Percentiles rank a stretch among this genome's conserved stretches.
phyloP scores from a whole-genome alignment of 2,888 invertebrate species.

The Adelognathus sp. region DNA sequence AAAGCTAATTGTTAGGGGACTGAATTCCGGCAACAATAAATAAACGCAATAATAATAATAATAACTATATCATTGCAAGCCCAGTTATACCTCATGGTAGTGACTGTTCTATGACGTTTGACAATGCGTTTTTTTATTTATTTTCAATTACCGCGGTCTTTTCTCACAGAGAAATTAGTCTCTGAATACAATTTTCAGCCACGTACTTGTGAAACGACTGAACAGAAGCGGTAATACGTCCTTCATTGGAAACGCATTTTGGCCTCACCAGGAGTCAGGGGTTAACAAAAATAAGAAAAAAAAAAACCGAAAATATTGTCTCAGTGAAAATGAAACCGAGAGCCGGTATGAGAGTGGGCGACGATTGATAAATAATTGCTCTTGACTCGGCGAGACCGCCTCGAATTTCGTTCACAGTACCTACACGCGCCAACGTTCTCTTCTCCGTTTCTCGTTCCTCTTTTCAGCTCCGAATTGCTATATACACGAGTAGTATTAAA shows the following conservation, averaged over 20 bases:
- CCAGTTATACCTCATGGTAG: no score
- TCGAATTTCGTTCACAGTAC: background rate
- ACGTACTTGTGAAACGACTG: no score
- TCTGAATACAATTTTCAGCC: no score
- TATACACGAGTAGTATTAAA: constrained; percentile 57
- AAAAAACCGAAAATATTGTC: background rate
- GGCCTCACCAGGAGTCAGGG: background rate
- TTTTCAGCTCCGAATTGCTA: background rate
- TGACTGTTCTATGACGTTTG: no score
- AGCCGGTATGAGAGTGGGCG: constrained; percentile 3
- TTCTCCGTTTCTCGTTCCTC: background rate
- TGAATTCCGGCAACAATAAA: no score
- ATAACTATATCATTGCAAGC: no score
- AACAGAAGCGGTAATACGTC: background rate
- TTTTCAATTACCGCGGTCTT: no score
- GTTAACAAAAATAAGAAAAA: background rate
- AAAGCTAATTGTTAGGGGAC: no score
- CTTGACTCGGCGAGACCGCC: constrained; percentile 12
- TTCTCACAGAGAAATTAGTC: no score
- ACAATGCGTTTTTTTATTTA: no score
- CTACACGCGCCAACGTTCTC: background rate
- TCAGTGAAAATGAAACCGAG: background rate
- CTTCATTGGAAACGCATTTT: no score
- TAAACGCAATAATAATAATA: no score
- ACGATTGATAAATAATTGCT: constrained; percentile 59